A percentile compares a stretch with the other conserved stretches of the same genome.
phyloP scores from a whole-genome alignment of 2,888 invertebrate genomes.

The Agrilus biguttatus region DNA sequence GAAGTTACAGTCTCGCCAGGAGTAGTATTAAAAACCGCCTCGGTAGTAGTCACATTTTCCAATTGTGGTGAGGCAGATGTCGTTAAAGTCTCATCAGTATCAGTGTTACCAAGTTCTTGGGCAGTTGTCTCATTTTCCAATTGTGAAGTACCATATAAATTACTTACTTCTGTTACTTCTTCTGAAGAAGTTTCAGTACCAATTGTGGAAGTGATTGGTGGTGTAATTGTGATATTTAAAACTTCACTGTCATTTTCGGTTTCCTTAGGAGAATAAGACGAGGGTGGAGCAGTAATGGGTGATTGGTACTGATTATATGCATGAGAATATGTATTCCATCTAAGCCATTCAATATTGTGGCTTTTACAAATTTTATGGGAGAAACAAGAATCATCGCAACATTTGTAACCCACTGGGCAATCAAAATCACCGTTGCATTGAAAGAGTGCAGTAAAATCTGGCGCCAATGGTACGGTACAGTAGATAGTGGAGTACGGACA shows the following conservation, averaged over 20 bases:
- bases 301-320: conserved; percentile 1
- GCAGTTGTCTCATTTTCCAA: too few species aligned
- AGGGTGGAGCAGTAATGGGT: neutral
- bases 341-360: too few species aligned
- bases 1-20: too few species aligned
- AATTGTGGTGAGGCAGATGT: too few species aligned
- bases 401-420: conserved; percentile 7
- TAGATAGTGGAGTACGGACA: conserved; percentile 2
- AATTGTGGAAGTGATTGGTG: neutral
- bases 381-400: conserved; percentile 6
- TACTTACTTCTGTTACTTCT: neutral
- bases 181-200: neutral
- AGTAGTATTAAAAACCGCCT: too few species aligned
- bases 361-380: conserved; percentile 7
- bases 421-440: conserved; percentile 5
- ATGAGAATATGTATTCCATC: conserved; percentile 1
- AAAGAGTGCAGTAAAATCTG: neutral
- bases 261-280: neutral
- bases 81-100: too few species aligned
- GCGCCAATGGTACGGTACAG: too few species aligned
- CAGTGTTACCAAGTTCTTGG: too few species aligned
- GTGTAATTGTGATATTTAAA: neutral
- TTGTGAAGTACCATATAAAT: neutral
- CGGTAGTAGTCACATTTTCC: too few species aligned
- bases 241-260: conserved; percentile 1